Percentiles rank a stretch among this genome's conserved stretches.
Conservation (phyloP, 64 coral and sea anemone genomes). For the Anthopleura sola region DNA sequence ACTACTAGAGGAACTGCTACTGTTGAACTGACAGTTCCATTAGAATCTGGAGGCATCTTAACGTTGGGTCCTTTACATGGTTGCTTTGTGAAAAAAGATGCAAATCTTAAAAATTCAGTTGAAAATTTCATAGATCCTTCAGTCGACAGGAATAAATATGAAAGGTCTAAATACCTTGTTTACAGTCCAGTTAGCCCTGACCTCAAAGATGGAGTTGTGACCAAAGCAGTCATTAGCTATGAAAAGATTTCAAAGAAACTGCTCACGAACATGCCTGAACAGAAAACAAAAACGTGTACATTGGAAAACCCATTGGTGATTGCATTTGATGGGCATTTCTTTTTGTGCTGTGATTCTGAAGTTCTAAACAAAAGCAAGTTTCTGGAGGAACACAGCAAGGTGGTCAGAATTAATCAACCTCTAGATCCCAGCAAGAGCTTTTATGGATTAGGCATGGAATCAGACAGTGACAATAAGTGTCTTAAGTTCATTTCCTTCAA, state of each 20-base stretch:
- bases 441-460: not conserved
- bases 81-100: not conserved
- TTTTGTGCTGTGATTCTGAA: not conserved
- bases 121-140: not conserved
- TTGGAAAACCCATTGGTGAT: too few relatives aligned
- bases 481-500: too few relatives aligned
- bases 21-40: not conserved
- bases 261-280: too few relatives aligned
- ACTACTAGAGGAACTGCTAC: not conserved
- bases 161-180: not conserved
- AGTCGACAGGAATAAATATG: not conserved
- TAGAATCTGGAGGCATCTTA: too few relatives aligned
- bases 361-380: not conserved
- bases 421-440: not conserved
- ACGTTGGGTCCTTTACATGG: not conserved
- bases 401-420: too few relatives aligned
- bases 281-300: too few relatives aligned
- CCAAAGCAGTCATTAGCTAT: too few relatives aligned
- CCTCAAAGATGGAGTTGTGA: too few relatives aligned
- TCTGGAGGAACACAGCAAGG: not conserved
- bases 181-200: not conserved
- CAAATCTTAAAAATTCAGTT: not conserved
- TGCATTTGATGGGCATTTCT: not conserved
- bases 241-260: too few relatives aligned
- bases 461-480: too few relatives aligned